Conservation (phyloP, 2,888 invertebrate species). For the Tipula lateralis region DNA sequence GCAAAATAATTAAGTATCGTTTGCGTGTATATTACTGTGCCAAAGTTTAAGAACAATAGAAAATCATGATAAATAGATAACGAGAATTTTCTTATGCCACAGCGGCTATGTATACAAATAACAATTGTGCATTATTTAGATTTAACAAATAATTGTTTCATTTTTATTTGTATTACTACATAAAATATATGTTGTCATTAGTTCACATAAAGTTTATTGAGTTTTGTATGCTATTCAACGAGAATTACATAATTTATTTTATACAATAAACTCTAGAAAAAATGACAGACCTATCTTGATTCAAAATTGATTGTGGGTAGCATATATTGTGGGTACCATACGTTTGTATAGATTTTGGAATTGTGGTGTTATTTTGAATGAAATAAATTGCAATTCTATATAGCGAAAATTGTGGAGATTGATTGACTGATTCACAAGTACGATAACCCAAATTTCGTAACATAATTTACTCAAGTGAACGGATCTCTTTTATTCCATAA, state of each 20-base stretch:
- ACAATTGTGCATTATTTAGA: not conserved
- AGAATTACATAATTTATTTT: slow-evolving; percentile 12
- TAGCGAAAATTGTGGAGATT: not conserved
- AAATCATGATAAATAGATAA: not conserved
- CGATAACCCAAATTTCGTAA: too few relatives aligned
- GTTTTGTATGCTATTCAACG: not conserved
- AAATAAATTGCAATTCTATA: not conserved
- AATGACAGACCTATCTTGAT: not conserved
- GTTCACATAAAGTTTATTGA: not conserved
- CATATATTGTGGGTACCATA: too few relatives aligned
- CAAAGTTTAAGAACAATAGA: not conserved
- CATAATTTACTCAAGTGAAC: too few relatives aligned
- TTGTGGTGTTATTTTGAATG: not conserved
- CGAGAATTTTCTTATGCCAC: not conserved
- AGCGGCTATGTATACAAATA: not conserved
- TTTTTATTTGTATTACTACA: not conserved
- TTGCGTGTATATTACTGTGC: not conserved
- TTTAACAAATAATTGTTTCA: not conserved
- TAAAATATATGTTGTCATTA: not conserved
- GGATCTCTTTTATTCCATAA: too few relatives aligned
- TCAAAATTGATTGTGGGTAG: not conserved
- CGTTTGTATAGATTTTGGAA: not conserved
- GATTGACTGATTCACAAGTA: too few relatives aligned
- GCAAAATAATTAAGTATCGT: not conserved
- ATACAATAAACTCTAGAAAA: not conserved